phyloP scores from a whole-genome alignment of 1,140 invertebrate genomes.

The Helicoverpa armigera region DNA sequence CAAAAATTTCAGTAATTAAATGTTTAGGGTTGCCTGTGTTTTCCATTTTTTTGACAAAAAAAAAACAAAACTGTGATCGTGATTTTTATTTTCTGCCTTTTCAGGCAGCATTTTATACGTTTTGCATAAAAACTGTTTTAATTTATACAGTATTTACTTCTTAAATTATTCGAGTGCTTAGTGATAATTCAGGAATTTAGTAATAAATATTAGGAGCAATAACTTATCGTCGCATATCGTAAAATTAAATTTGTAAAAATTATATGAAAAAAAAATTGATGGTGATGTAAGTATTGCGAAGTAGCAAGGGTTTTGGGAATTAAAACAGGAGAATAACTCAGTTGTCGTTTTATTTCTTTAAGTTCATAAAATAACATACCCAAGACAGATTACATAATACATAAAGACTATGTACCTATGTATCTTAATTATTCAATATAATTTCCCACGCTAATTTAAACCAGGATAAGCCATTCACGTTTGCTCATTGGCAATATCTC shows the following conservation, averaged over 20 bases:
- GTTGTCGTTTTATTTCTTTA: conserved; percentile 47
- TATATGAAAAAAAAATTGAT: conserved; percentile 52
- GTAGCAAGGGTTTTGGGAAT: conserved; percentile 75
- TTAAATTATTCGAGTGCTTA: conserved; percentile 39
- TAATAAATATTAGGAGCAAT: conserved; percentile 69
- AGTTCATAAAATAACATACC: no score
- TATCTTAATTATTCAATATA: no score
- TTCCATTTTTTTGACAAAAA: conserved; percentile 26
- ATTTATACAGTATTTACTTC: conserved; percentile 33
- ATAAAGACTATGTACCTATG: no score
- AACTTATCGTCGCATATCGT: conserved; percentile 76
- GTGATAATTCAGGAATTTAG: conserved; percentile 51
- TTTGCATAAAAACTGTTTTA: conserved; percentile 28
- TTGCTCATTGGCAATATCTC: no score
- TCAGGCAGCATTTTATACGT: neutral
- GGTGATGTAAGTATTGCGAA: conserved; percentile 66
- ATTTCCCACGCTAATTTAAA: no score
- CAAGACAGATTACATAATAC: no score
- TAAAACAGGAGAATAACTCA: conserved; percentile 60
- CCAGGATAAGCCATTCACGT: no score
- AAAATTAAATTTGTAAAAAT: conserved; percentile 66
- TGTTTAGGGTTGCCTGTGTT: neutral
- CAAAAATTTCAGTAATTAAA: conserved; percentile 5
- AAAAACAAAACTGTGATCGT: conserved; percentile 50
- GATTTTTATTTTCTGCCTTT: conserved; percentile 35